These are phyloP conservation scores for Marisa cornuarietis DNA, from an alignment of 1,140 invertebrate species.

Conservation along the genomic window DNA sequence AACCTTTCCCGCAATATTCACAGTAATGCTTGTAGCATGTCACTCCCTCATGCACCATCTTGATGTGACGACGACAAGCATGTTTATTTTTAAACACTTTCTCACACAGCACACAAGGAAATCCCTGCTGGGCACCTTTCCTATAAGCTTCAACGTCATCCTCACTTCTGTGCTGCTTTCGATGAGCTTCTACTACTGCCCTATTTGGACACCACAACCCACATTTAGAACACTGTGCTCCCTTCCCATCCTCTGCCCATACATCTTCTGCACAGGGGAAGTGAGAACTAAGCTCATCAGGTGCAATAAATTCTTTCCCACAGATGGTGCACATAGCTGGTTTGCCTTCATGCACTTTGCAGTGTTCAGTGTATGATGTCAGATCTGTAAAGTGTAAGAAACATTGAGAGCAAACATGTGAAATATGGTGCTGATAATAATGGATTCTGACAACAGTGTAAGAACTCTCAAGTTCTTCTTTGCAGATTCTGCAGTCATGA, in stretches of 20 bases:
- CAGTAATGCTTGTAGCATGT: constrained; percentile 23
- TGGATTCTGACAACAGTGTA: constrained; percentile 6
- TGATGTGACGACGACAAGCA: constrained; percentile 19
- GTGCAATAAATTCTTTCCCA: constrained; percentile 5
- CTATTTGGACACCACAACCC: constrained; percentile 21
- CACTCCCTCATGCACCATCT: constrained; percentile 21
- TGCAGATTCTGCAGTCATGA: constrained; percentile 21
- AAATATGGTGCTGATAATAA: constrained; percentile 18
- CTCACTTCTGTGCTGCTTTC: constrained; percentile 21
- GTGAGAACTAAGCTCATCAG: background rate
- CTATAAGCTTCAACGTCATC: constrained; percentile 21
- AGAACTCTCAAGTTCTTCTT: constrained; percentile 12
- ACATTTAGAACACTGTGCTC: constrained; percentile 7
- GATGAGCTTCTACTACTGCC: constrained; percentile 19
- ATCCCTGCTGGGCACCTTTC: constrained; percentile 11
- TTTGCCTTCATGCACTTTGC: background rate
- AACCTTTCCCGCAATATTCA: constrained; percentile 21
- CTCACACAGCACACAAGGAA: constrained; percentile 16
- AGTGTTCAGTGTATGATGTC: constrained; percentile 7
- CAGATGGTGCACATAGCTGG: constrained; percentile 16
- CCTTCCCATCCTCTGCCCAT: constrained; percentile 20
- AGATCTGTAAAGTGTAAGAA: constrained; percentile 9
- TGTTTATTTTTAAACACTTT: constrained; percentile 24
- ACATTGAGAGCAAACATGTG: constrained; percentile 11
- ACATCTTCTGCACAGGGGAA: constrained; percentile 16